Evolutionary conservation across 92 coral and sea anemone species (phyloP).

Genomic region (Scolanthus callimorphus): DNA sequence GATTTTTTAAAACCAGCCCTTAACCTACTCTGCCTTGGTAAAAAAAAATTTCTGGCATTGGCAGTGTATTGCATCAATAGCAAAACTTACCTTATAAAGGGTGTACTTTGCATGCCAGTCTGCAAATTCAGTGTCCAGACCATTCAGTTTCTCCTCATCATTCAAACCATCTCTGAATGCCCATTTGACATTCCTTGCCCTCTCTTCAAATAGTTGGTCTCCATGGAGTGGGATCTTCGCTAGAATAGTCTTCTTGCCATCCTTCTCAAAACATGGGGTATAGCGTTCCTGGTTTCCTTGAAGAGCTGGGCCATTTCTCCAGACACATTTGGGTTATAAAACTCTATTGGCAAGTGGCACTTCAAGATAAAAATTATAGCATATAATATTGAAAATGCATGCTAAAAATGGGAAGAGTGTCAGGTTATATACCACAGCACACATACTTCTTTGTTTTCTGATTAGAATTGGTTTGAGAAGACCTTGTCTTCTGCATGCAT

Average conservation of each 20-base stretch:
- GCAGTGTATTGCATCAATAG: no score
- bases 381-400: neutral
- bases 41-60: no score
- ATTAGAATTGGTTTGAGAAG: no score
- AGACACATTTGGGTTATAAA: slow-evolving; percentile 30
- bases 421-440: no score
- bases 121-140: neutral
- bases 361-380: no score
- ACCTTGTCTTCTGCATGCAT: no score
- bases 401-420: no score
- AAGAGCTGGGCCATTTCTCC: slow-evolving; percentile 47
- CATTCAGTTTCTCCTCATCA: neutral
- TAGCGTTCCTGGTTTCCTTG: slow-evolving; percentile 19
- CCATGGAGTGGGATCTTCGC: slow-evolving; percentile 32
- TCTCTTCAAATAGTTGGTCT: slow-evolving; percentile 21
- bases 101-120: slow-evolving; percentile 1
- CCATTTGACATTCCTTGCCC: neutral
- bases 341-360: slow-evolving; percentile 24
- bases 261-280: slow-evolving; percentile 2
- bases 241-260: neutral
- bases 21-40: no score
- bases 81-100: neutral
- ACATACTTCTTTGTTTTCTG: no score
- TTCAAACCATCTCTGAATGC: neutral
- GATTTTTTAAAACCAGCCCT: no score